These are phyloP conservation scores for Halictus quadricinctus DNA, from an alignment of 2,888 invertebrate species.

Conservation along the genomic window DNA sequence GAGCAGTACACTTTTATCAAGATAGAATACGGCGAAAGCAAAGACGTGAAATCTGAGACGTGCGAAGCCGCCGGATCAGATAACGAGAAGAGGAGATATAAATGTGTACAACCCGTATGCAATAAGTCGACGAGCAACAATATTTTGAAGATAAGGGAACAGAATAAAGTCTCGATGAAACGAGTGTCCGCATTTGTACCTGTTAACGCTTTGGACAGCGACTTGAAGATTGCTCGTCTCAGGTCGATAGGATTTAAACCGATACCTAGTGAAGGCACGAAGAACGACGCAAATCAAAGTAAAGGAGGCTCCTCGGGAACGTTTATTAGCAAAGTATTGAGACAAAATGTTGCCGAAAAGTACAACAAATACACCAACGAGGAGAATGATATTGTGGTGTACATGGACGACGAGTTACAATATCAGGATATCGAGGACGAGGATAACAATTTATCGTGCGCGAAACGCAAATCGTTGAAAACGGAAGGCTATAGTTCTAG, in stretches of 20 bases:
- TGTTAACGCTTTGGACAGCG: conserved; percentile 74
- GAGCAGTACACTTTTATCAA: conserved; percentile 53
- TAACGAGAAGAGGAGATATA: conserved; percentile 17
- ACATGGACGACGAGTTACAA: conserved; percentile 79
- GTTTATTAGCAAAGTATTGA: conserved; percentile 46
- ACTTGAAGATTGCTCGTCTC: conserved; percentile 74
- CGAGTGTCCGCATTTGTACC: conserved; percentile 78
- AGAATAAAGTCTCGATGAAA: conserved; percentile 30
- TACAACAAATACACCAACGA: conserved; percentile 79
- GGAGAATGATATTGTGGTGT: conserved; percentile 76
- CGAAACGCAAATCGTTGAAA: conserved; percentile 14
- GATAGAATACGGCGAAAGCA: conserved; percentile 43
- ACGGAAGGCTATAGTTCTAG: background rate
- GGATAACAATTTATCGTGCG: conserved; percentile 49
- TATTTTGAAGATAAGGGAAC: conserved; percentile 13
- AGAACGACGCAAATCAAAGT: background rate
- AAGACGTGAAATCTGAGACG: conserved; percentile 38
- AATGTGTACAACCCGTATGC: conserved; percentile 9
- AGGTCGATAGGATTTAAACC: conserved; percentile 80
- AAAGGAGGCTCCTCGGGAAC: conserved; percentile 8
- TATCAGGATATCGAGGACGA: conserved; percentile 80
- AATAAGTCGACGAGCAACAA: conserved; percentile 4
- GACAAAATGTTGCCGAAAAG: conserved; percentile 75
- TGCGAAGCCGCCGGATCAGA: conserved; percentile 27
- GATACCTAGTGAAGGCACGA: conserved; percentile 62